A percentile compares a stretch with the other conserved stretches of the same genome.
Conservation (phyloP, 2,113 vertebrate species). For the Pantherophis guttatus region DNA sequence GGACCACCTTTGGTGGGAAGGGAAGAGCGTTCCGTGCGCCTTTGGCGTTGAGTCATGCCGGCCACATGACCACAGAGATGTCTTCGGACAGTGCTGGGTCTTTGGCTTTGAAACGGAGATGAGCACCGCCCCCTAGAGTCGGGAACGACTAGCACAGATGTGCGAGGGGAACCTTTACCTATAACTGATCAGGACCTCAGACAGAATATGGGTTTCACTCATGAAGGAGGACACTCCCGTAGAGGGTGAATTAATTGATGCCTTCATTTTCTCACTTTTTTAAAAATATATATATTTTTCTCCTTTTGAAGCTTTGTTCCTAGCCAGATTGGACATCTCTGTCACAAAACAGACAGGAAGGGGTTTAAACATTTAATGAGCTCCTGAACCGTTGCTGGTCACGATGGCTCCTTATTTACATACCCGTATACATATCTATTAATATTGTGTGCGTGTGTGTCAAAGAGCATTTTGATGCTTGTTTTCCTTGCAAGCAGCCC, state of each 20-base stretch:
- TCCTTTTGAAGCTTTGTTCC: not conserved
- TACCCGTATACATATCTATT: not conserved
- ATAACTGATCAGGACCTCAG: not conserved
- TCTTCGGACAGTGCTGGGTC: too few relatives aligned
- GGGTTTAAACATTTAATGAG: not conserved
- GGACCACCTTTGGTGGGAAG: too few relatives aligned
- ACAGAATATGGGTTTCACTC: not conserved
- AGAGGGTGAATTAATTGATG: not conserved
- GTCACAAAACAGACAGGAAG: not conserved
- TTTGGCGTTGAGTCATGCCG: too few relatives aligned
- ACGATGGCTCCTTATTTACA: not conserved
- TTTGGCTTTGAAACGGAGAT: too few relatives aligned
- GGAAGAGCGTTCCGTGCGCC: too few relatives aligned
- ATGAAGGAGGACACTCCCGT: accelerated
- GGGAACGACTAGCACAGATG: too few relatives aligned
- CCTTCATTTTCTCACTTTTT: not conserved
- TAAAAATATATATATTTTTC: not conserved
- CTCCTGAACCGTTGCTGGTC: not conserved
- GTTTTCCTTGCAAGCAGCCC: not conserved
- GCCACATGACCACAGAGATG: too few relatives aligned
- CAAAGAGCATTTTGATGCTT: not conserved
- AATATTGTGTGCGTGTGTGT: not conserved
- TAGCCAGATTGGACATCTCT: not conserved
- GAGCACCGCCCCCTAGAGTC: too few relatives aligned
- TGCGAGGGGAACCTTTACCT: too few relatives aligned